Evolutionary conservation across 2,888 invertebrate species (phyloP), one percentile per base, ranked within the genome.

Genomic region (Eupelmus urozonus): DNA sequence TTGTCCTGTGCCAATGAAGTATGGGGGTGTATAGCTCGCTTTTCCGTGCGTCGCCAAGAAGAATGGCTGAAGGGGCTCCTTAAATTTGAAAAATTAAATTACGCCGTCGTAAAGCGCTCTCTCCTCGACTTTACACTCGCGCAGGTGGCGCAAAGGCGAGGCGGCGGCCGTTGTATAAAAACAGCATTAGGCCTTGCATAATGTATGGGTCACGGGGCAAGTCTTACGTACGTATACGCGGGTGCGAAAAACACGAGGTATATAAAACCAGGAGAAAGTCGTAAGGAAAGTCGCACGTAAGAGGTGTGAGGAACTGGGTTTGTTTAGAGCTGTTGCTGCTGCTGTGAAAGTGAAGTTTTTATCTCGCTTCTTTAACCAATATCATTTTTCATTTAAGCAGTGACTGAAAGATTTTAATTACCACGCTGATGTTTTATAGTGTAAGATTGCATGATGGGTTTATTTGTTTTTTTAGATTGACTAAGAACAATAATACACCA

Each of bases 21-120:
- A 80, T 57, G 59, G 72, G 18, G 59, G 60, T 42, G 62, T n/a
- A 13, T 16, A 18, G 25, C 49, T 25, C 27, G 59, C 34, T 18
- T n/a, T 18, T 42, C 23, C 13, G 66, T n/a, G n/a, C n/a, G 57
- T 74, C 75, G 62, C 63, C 45, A 49, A 81, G 80, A 79, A 79
- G 80, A 82, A 82, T 82, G 79, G 74, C 34, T 71, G 76, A 74
- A 70, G 79, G 67, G 29, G 78, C 75, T 87, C 84, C 86, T 88
- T 88, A 88, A 88, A 88, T 88, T 88, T 88, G 88, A 88, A 88
- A 88, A 88, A 88, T 88, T 88, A 88, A 88, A 88, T 88, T 88
- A 88, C 88, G 88, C 87, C 85, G 85, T 85, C 87, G 86, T 88
- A 88, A 88, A 88, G 86, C 85, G 86, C 84, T 85, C 83, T 83